Base-by-base conservation (phyloP, 2,797 vertebrate genomes). In the Gila robusta region DNA sequence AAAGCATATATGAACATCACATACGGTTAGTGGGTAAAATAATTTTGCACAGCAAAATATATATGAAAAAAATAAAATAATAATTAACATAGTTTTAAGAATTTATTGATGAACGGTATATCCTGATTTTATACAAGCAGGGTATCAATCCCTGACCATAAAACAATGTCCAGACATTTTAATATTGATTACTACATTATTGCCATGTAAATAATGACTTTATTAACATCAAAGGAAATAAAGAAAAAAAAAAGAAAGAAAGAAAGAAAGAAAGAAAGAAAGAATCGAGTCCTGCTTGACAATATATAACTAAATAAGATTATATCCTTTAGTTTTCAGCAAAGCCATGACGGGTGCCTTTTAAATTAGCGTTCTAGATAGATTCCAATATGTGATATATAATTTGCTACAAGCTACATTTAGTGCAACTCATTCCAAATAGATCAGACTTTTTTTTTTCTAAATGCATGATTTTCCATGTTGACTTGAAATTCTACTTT, bases 21-120 rank as follows among this genome's bases (percentile, higher is more conserved):
- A 98, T 97, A 95, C 97, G 96, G 97, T 98, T 98, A 97, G 97
- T 98, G 96, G 97, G 95, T 98, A 97, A 97, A 98, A 97, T 97
- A 91, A 99, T 99, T 99, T 99, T 99, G 98, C 98, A 98, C 98
- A 99, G 98, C 97, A 98, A 99, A 99, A 99, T 98, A 97, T 97
- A 96, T 96, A 94, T 83, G 56, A 67, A 76, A 83, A 37, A 83
- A 96, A 95, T 95, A 83, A 69, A 94, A 94, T 91, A 93, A 94
- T 96, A 97, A 97, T 97, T 96, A 97, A 97, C 97, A 98, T 97
- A 96, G 96, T 97, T 96, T 95, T 96, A 96, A 97, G 97, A 95
- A 97, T 97, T 96, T 97, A 96, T 96, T 97, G 96, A 97, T 96
- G 95, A 97, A 97, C 95, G 96, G 94, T 96, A 94, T 96, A 94